A percentile compares a stretch with the other conserved stretches of the same genome.
These are phyloP conservation scores for Myoxocephalus aenaeus DNA, from an alignment of 2,797 vertebrate genomes.

Conservation along the genomic window DNA sequence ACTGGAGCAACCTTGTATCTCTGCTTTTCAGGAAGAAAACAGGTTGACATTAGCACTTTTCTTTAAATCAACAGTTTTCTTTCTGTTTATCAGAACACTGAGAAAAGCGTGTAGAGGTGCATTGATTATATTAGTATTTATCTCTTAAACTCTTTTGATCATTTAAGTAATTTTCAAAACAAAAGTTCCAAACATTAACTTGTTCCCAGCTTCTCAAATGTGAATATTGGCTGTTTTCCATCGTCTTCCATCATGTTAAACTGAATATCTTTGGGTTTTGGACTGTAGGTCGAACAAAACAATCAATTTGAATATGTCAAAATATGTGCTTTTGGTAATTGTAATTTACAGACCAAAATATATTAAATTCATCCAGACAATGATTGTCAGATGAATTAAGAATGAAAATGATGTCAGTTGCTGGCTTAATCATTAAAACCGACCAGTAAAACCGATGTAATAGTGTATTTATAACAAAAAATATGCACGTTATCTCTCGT, in stretches of 20 bases:
- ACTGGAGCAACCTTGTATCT: constrained; percentile 50
- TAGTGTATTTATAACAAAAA: constrained; percentile 2
- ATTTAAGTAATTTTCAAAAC: not conserved
- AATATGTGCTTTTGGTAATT: not conserved
- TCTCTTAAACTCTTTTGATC: not conserved
- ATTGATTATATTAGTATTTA: not conserved
- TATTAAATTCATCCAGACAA: not conserved
- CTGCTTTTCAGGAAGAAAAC: constrained; percentile 60
- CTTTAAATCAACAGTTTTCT: constrained; percentile 43
- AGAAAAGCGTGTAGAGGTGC: not conserved
- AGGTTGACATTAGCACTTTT: constrained; percentile 60
- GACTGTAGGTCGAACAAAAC: not conserved
- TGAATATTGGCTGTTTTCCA: not conserved
- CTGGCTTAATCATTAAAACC: not conserved
- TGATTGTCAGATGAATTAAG: not conserved
- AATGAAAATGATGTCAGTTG: not conserved
- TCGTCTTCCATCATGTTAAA: not conserved
- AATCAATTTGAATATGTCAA: not conserved
- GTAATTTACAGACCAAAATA: not conserved
- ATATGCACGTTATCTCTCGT: constrained; percentile 8
- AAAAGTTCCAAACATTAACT: too few species aligned
- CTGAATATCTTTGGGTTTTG: not conserved
- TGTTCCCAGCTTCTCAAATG: not conserved
- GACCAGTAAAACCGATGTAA: not conserved
- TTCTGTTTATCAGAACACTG: constrained; percentile 18